Evolutionary conservation across 2,888 invertebrate species (phyloP), one percentile per base, ranked within the genome.

Genomic region (Drosophila ochracea): DNA sequence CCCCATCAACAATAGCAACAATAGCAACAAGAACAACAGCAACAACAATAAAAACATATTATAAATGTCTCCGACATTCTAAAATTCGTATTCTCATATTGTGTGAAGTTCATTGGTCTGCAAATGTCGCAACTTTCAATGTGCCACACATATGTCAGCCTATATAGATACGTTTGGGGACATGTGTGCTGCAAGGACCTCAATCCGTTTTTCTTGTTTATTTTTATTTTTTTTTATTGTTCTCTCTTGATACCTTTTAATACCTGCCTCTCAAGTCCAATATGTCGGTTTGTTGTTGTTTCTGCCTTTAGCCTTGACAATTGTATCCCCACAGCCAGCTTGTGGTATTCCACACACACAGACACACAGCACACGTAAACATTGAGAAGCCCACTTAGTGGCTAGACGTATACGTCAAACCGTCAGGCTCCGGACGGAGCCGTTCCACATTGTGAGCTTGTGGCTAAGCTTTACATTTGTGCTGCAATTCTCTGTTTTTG

Each of bases 401-500:
- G 79, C 79, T 78, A 71, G 79, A 78, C 71, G 67, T 68, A 82
- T 75, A 78, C 82, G 74, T 80, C 80, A 80, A 79, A 62, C 83
- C 76, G 83, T 76, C 76, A 76, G 63, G 50, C 57, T 54, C 53
- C 54, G 52, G 55, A 49, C 50, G 37, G 50, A 49, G 41, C 62
- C 62, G 80, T 82, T 76, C 72, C 80, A 72, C 55, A 73, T 80
- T 73, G 76, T 76, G 71, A 76, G 69, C 75, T 78, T 78, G 82
- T 72, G 82, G 82, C 80, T 76, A 73, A 83, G 83, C 80, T 76
- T 80, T 57, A 68, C 83, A 80, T 80, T 80, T 76, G 66, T 70
- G 49, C 47, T 16, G 54, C 50, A 68, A 35, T 41, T 31, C 13
- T 52, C 25, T 47, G 21, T 35, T 41, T 25, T 53, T 69, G 37